phyloP scores from a whole-genome alignment of 2,113 vertebrate species.

The Hypanus sabinus region DNA sequence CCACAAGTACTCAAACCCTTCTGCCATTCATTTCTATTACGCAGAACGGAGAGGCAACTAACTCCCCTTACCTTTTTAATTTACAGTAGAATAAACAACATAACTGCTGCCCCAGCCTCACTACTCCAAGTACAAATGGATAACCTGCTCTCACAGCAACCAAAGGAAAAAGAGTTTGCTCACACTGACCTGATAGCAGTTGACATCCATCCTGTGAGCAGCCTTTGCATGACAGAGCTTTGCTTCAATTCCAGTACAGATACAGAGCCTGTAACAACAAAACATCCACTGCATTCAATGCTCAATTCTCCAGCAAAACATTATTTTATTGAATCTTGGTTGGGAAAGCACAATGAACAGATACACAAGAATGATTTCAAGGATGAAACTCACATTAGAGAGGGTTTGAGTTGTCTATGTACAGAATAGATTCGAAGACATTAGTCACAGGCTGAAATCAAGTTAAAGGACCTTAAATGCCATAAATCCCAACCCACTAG shows the following conservation, averaged over 20 bases:
- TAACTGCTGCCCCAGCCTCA: no score
- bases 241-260: conserved; percentile 77
- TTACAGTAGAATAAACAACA: no score
- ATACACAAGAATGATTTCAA: neutral
- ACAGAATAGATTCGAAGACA: no score
- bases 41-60: neutral
- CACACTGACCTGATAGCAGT: conserved; percentile 71
- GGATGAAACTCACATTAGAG: no score
- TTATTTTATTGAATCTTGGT: neutral
- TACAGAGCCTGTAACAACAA: conserved; percentile 51
- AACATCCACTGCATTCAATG: neutral
- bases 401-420: no score
- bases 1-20: neutral
- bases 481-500: neutral
- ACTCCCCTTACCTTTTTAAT: neutral
- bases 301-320: neutral
- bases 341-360: neutral
- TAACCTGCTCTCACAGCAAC: neutral
- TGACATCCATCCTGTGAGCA: conserved; percentile 84
- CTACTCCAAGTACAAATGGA: no score
- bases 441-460: neutral
- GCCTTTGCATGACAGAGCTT: conserved; percentile 77
- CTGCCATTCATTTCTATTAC: neutral
- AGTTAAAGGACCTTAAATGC: neutral
- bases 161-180: neutral